Evolutionary conservation across 1,140 invertebrate genomes (phyloP).

Genomic region (Brevipalpus yothersi): DNA sequence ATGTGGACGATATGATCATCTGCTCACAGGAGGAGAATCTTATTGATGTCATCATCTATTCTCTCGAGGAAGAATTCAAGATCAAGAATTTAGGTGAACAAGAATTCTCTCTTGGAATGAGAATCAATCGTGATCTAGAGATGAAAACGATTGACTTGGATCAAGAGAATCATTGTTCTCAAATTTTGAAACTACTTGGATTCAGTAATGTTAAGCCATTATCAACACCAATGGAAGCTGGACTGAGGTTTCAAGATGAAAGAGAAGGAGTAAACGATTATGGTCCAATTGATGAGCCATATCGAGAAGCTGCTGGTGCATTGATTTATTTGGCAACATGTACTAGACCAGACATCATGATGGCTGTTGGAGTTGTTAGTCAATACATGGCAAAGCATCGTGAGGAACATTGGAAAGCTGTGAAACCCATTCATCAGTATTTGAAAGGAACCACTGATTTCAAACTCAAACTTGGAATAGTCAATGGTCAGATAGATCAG

Average conservation of each 20-base stretch:
- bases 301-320: neutral
- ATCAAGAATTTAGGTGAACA: neutral
- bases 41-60: neutral
- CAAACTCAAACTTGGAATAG: too few species aligned
- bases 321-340: neutral
- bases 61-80: neutral
- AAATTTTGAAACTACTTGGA: neutral
- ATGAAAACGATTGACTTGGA: neutral
- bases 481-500: too few species aligned
- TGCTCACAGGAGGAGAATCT: neutral
- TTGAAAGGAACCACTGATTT: neutral
- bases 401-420: neutral
- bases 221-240: neutral
- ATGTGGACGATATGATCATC: conserved; percentile 25
- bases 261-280: too few species aligned
- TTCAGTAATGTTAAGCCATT: neutral
- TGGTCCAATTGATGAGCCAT: too few species aligned
- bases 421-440: neutral
- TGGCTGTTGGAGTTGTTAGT: neutral
- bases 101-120: neutral
- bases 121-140: neutral
- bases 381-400: neutral
- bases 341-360: neutral
- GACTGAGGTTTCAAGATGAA: neutral
- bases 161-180: neutral